A percentile compares a stretch with the other conserved stretches of the same genome.
Evolutionary conservation across 2,797 vertebrate species (phyloP).

Genomic region (Hyperoplus lanceolatus): DNA sequence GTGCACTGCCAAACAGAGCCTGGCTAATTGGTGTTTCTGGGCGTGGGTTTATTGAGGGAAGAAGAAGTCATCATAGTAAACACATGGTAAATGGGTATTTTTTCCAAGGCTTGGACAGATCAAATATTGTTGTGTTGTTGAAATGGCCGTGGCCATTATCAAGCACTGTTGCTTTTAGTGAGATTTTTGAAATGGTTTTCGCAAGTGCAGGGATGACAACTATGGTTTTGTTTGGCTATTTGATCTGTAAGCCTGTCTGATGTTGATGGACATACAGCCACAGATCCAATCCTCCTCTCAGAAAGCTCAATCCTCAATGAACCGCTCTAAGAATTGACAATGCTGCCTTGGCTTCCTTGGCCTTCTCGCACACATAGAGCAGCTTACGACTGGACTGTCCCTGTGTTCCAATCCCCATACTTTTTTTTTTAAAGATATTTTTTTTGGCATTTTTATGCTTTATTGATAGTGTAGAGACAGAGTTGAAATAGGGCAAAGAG

Average conservation of each 20-base stretch:
- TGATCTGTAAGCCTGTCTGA: slow-evolving; percentile 13
- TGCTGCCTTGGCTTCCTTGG: slow-evolving; percentile 12
- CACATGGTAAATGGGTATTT: slow-evolving; percentile 58
- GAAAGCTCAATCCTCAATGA: slow-evolving; percentile 33
- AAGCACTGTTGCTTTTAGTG: slow-evolving; percentile 13
- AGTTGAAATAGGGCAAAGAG: no score
- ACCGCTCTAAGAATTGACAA: slow-evolving; percentile 20
- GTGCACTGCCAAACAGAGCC: slow-evolving; percentile 59
- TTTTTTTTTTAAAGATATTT: no score
- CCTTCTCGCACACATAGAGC: slow-evolving; percentile 16
- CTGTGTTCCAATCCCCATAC: no score
- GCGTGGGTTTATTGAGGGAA: slow-evolving; percentile 62
- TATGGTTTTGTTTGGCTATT: slow-evolving; percentile 19
- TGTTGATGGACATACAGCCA: slow-evolving; percentile 17
- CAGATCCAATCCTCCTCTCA: slow-evolving; percentile 1
- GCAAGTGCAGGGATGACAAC: slow-evolving; percentile 26
- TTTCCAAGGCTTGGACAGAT: slow-evolving; percentile 49
- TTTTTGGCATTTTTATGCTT: no score
- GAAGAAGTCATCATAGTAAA: slow-evolving; percentile 63
- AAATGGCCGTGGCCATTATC: slow-evolving; percentile 29
- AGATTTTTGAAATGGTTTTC: slow-evolving; percentile 19
- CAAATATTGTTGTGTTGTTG: slow-evolving; percentile 30
- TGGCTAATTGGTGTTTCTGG: slow-evolving; percentile 69
- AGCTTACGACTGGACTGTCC: slow-evolving; percentile 13
- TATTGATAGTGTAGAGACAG: no score